Base-by-base conservation (phyloP, 2,888 invertebrate species). In the Oligia latruncula region DNA sequence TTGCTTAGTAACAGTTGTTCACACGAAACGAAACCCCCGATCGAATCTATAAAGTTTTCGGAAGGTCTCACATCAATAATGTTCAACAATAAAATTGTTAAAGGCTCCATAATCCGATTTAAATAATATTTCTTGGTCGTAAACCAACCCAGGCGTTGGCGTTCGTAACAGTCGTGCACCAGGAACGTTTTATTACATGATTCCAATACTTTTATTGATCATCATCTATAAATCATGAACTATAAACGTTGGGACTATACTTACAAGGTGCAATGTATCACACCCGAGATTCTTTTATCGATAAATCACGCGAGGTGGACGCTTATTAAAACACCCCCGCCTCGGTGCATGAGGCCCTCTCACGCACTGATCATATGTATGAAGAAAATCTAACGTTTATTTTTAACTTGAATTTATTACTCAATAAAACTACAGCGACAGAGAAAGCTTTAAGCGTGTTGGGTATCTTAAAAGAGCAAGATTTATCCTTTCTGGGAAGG, bases 161-260 rank as follows among this genome's bases (percentile, higher is more conserved):
- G 86, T 90, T 82, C 80, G 91, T 89, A 89, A 88, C 86, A 90
- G 89, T 91, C 89, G 91, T 89, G 90, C 87, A 87, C 89, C 87
- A 87, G 88, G 87, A 83, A 85, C 87, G 86, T 93, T 94, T 95
- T 95, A 94, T 93, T 87, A 84, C 84, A 89, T 87, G 88, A 92
- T 92, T 93, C 92, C 88, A 91, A 94, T 93, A 94, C 92, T 94
- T 95, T 94, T 95, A 94, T 95, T 92, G 94, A 92, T 93, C 92
- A 90, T 92, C 89, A 83, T 91, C 93, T 89, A 95, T 95, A 95
- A 95, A 95, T 94, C 93, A 93, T 87, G 81, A 87, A 87, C 89
- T 91, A 92, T 93, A 93, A 92, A 93, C 90, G 90, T 89, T 87
- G 88, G 90, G 88, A 88, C 91, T 91, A 90, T 90, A 91, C 90